Evolutionary conservation across 2,113 vertebrate species (phyloP).

Genomic region (Dicerorhinus sumatrensis): DNA sequence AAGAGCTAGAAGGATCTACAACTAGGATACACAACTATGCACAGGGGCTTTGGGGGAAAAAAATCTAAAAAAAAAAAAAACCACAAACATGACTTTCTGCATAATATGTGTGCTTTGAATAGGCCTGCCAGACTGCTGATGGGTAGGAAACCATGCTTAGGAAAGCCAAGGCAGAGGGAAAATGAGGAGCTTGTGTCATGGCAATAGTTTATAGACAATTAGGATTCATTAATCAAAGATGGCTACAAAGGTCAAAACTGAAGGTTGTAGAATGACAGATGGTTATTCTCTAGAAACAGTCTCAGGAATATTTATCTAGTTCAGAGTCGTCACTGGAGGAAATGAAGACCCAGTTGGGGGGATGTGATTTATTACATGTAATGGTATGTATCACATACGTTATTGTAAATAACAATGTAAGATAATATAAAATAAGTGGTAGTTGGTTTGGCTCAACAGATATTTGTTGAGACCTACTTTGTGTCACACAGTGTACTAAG

Average conservation of each 20-base stretch:
- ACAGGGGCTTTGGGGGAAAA: too few relatives aligned
- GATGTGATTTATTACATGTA: not conserved
- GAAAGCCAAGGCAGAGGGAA: not conserved
- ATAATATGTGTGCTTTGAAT: not conserved
- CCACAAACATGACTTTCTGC: too few relatives aligned
- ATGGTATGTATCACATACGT: not conserved
- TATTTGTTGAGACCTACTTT: not conserved
- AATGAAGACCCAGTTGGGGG: not conserved
- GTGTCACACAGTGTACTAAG: not conserved
- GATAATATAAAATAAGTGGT: not conserved
- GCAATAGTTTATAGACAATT: not conserved
- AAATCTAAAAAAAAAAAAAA: too few relatives aligned
- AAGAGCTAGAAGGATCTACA: too few relatives aligned
- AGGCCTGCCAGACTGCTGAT: not conserved
- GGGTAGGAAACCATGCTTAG: not conserved
- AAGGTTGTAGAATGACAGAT: not conserved
- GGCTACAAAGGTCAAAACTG: not conserved
- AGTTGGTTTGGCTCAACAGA: not conserved
- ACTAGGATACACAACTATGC: too few relatives aligned
- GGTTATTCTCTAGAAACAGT: not conserved
- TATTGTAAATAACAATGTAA: not conserved
- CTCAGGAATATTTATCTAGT: not conserved
- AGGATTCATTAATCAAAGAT: not conserved
- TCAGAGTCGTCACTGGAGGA: not conserved
- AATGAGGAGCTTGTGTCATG: not conserved